phyloP scores from a whole-genome alignment of 2,888 invertebrate genomes.

The Torymus texanus region DNA sequence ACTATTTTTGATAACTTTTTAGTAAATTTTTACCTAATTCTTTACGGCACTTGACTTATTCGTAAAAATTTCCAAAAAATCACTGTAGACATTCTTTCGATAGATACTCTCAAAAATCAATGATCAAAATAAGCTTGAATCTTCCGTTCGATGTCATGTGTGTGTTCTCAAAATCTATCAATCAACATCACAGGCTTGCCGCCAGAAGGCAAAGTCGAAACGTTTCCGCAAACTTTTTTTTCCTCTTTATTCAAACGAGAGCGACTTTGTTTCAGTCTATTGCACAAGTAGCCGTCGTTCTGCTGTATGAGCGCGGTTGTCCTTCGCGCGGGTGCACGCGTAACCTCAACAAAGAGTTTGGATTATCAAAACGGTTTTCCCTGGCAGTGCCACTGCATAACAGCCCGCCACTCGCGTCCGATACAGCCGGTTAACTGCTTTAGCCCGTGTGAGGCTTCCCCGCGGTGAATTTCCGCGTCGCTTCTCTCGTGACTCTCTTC shows the following conservation, averaged over 20 bases:
- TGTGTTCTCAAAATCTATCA: too few species aligned
- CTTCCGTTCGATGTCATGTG: too few species aligned
- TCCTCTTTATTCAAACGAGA: background rate
- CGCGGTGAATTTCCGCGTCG: conserved; percentile 32
- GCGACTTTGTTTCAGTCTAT: conserved; percentile 27
- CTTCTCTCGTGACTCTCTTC: background rate
- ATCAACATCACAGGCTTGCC: too few species aligned
- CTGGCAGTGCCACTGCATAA: conserved; percentile 22
- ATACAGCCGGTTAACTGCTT: conserved; percentile 35
- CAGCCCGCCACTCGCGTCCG: conserved; percentile 3
- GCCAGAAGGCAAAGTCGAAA: background rate
- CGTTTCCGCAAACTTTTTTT: background rate
- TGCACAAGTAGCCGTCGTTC: conserved; percentile 28
- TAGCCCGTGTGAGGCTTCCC: conserved; percentile 19
- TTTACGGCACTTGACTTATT: too few species aligned
- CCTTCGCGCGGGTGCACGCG: conserved; percentile 23
- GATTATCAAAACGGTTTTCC: conserved; percentile 51
- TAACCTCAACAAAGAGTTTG: conserved; percentile 42
- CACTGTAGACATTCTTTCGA: too few species aligned
- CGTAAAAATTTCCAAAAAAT: too few species aligned
- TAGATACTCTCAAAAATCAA: too few species aligned
- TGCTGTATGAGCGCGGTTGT: background rate
- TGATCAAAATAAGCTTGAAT: too few species aligned
- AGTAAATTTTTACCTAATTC: too few species aligned
- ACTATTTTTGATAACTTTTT: too few species aligned